These are phyloP conservation scores for Chaetodon auriga DNA, from an alignment of 2,113 vertebrate species.

Conservation along the genomic window DNA sequence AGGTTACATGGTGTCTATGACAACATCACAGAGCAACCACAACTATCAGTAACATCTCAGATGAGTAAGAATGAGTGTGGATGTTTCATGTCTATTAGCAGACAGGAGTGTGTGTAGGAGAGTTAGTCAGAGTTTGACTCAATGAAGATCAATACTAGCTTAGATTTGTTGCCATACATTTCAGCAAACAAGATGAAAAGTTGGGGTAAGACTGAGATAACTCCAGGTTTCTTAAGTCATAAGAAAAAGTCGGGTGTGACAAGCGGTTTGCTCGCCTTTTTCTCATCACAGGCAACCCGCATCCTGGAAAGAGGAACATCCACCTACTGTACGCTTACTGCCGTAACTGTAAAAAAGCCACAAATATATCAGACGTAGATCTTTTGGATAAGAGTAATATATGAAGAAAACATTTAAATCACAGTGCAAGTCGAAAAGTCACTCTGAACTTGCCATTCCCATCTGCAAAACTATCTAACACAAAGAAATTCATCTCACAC, in stretches of 20 bases:
- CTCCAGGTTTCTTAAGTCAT: not conserved
- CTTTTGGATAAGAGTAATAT: not conserved
- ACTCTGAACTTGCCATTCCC: not conserved
- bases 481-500: not conserved
- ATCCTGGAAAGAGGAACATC: not conserved
- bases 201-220: not conserved
- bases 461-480: not conserved
- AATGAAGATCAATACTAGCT: not conserved
- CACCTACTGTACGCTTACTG: not conserved
- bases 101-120: not conserved
- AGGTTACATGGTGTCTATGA: not conserved
- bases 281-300: not conserved
- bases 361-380: too few relatives aligned
- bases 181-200: not conserved
- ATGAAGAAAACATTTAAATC: not conserved
- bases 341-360: not conserved
- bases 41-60: not conserved
- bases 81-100: not conserved
- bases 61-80: constrained; percentile 16
- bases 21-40: not conserved
- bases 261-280: too few relatives aligned
- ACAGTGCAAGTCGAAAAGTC: not conserved
- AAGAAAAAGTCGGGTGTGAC: not conserved
- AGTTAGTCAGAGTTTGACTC: constrained; percentile 6
- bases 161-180: not conserved